phyloP scores from a whole-genome alignment of 2,113 vertebrate genomes.

The Antigone vipio region DNA sequence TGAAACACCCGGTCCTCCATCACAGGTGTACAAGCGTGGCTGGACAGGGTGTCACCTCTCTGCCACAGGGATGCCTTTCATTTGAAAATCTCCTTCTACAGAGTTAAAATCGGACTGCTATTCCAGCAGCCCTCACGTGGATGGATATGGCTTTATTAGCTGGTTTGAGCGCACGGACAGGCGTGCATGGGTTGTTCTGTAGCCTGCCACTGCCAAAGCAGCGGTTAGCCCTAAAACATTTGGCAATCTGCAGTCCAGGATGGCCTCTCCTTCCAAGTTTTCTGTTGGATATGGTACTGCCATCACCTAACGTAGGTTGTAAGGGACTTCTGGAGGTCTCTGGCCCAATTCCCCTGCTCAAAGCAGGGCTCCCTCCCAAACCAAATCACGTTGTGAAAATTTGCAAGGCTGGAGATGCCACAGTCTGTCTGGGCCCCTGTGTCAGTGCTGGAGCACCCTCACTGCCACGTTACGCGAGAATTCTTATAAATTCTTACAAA shows the following conservation, averaged over 20 bases:
- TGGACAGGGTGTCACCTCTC: background rate
- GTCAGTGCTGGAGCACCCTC: background rate
- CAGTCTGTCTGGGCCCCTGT: background rate
- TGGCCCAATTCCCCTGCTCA: background rate
- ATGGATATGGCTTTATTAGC: background rate
- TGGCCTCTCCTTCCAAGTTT: background rate
- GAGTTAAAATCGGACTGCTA: background rate
- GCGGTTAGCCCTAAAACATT: background rate
- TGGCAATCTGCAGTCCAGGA: background rate
- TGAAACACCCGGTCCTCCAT: background rate
- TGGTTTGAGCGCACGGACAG: background rate
- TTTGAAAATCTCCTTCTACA: background rate
- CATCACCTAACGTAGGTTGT: fast-evolving
- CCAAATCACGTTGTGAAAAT: background rate
- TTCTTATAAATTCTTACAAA: background rate
- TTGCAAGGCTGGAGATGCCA: background rate
- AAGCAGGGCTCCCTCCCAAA: background rate
- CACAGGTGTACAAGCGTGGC: background rate
- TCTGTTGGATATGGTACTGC: background rate
- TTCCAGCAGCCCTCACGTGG: background rate
- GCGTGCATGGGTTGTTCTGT: background rate
- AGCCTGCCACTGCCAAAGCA: background rate
- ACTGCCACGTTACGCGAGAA: background rate
- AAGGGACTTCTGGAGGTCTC: background rate
- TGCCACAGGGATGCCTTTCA: background rate